Base-by-base conservation (phyloP, 2,888 invertebrate species). In the Eristalinus aeneus region DNA sequence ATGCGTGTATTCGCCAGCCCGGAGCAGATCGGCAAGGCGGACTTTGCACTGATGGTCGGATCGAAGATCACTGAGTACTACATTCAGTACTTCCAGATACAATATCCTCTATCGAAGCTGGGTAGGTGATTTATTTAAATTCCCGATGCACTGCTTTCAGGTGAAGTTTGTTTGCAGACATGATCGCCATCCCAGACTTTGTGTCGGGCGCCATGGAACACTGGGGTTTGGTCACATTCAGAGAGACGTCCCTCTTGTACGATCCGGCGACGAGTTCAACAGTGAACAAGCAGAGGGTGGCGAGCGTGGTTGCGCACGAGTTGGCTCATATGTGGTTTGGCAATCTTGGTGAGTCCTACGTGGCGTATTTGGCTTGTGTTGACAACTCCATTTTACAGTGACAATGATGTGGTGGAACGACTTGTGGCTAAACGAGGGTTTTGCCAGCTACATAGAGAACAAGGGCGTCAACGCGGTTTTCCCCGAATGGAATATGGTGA, bases 341-440 rank as follows among this genome's bases (percentile, higher is more conserved):
- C 10, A 96, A 97, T 92, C 92, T 96, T n/a, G n/a, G n/a, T n/a
- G n/a, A n/a, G n/a, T n/a, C n/a, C n/a, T n/a, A n/a, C n/a, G n/a
- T n/a, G n/a, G n/a, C n/a, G n/a, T n/a, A n/a, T n/a, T n/a, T n/a
- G n/a, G n/a, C n/a, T n/a, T n/a, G n/a, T n/a, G n/a, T n/a, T n/a
- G n/a, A n/a, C n/a, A n/a, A n/a, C n/a, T n/a, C n/a, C n/a, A n/a
- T n/a, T n/a, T n/a, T n/a, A n/a, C n/a, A 90, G 96, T 96, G 0
- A 96, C 96, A 27, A 96, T 96, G 96, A 95, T 95, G 90, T 96
- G 96, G 96, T 96, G 96, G 96, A 95, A 96, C 0, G 96, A 96
- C 91, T 91, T 96, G 9, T 96, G 96, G 96, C 92, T 96, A 72
- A 96, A 96, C 91, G 96, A 96, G 91, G 96, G 96, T 0, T 96